A percentile compares a stretch with the other conserved stretches of the same genome.
These are phyloP conservation scores for Lepidochitona cinerea DNA, from an alignment of 2,888 invertebrate genomes.

Conservation along the genomic window DNA sequence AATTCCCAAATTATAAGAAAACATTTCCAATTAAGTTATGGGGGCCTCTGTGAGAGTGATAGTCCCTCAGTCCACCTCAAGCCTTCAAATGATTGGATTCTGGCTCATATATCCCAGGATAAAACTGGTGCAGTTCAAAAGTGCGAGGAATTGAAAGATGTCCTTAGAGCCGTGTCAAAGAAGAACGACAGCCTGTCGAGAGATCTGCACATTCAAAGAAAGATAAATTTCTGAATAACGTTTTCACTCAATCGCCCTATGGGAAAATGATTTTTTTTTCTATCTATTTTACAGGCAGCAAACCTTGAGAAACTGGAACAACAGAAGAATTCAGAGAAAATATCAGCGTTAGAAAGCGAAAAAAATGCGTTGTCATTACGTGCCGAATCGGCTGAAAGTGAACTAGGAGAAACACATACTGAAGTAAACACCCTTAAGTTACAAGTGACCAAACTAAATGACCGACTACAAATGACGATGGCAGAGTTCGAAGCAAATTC, in stretches of 20 bases:
- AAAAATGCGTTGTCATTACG: constrained; percentile 57
- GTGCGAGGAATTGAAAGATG: no score
- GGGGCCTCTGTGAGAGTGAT: no score
- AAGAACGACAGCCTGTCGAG: constrained; percentile 56
- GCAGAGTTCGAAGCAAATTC: constrained; percentile 45
- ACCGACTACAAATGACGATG: constrained; percentile 43
- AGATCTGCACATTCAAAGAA: constrained; percentile 47
- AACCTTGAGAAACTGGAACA: constrained; percentile 57
- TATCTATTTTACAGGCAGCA: constrained; percentile 38
- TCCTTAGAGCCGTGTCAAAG: no score
- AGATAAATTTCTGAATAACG: no score
- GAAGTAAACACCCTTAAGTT: constrained; percentile 46
- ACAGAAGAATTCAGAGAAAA: constrained; percentile 52
- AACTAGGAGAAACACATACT: constrained; percentile 44
- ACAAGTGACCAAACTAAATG: constrained; percentile 42
- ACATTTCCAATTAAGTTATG: no score
- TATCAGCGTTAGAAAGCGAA: constrained; percentile 52
- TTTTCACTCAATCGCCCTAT: no score
- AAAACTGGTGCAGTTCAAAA: no score
- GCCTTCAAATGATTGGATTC: no score
- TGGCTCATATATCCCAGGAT: no score
- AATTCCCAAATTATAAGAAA: no score
- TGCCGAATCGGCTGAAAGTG: constrained; percentile 47
- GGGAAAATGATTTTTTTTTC: no score
- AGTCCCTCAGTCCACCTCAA: no score